Conservation (phyloP, 2,888 invertebrate species). For the Hydrotaea diabolus region DNA sequence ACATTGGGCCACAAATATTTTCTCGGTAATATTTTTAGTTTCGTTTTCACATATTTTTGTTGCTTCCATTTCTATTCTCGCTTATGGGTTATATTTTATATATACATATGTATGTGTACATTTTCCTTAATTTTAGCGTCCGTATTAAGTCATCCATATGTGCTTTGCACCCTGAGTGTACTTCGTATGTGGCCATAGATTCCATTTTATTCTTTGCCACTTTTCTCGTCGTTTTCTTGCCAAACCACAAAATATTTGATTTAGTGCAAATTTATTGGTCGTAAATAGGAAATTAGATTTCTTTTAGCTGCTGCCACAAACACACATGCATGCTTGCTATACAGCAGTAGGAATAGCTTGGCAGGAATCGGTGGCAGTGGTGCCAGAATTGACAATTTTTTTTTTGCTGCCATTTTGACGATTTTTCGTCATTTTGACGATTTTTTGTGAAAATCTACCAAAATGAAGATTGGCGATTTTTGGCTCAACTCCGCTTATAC, state of each 20-base stretch:
- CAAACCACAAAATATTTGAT: conserved; percentile 39
- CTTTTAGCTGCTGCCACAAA: background rate
- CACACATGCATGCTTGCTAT: background rate
- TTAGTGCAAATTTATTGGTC: conserved; percentile 53
- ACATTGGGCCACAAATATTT: background rate
- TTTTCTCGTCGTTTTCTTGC: background rate
- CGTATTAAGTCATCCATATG: background rate
- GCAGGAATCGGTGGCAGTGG: background rate
- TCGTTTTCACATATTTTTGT: background rate
- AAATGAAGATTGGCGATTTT: no score
- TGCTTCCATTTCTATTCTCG: background rate
- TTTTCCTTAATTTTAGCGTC: background rate
- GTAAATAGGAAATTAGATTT: conserved; percentile 47
- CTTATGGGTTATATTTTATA: background rate
- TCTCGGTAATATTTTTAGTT: background rate
- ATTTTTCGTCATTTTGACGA: no score
- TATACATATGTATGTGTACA: background rate
- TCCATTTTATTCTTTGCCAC: background rate
- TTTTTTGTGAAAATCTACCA: no score
- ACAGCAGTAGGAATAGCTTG: background rate
- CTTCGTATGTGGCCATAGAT: background rate
- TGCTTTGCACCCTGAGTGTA: no score
- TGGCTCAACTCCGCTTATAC: no score
- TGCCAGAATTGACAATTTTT: no score
- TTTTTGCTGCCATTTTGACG: no score